Percentiles rank a stretch among this genome's conserved stretches.
Evolutionary conservation across 2,113 vertebrate species (phyloP).

Genomic region (Rostratula benghalensis): DNA sequence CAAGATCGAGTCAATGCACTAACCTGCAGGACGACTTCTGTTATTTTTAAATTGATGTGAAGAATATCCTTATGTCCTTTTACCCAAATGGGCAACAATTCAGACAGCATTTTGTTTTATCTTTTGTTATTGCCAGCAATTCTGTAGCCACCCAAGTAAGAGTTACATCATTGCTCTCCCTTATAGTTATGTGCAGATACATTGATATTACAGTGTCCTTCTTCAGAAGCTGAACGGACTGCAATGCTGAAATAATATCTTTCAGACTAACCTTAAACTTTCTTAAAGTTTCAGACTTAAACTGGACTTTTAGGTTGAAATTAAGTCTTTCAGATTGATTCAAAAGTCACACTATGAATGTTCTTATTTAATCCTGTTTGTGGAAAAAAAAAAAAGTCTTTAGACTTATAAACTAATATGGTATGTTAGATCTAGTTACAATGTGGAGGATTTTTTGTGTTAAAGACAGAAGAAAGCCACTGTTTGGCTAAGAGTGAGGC

Average conservation of each 20-base stretch:
- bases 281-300: not conserved
- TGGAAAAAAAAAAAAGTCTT: not conserved
- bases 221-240: not conserved
- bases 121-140: not conserved
- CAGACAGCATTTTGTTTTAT: not conserved
- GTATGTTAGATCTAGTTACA: not conserved
- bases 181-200: not conserved
- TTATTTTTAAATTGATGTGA: not conserved
- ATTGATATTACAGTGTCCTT: not conserved
- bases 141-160: not conserved
- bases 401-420: not conserved
- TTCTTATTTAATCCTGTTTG: not conserved
- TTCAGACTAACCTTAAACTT: no score
- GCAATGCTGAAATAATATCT: not conserved
- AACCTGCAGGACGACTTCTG: not conserved
- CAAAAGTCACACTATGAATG: not conserved
- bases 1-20: not conserved
- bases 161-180: not conserved
- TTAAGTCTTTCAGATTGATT: not conserved
- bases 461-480: not conserved
- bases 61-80: not conserved
- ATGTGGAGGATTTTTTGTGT: not conserved
- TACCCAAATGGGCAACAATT: not conserved
- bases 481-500: not conserved
- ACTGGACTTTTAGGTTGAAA: not conserved